Percentiles rank a stretch among this genome's conserved stretches.
Evolutionary conservation across 2,888 invertebrate species (phyloP).

Genomic region (Melinaea marsaeus): DNA sequence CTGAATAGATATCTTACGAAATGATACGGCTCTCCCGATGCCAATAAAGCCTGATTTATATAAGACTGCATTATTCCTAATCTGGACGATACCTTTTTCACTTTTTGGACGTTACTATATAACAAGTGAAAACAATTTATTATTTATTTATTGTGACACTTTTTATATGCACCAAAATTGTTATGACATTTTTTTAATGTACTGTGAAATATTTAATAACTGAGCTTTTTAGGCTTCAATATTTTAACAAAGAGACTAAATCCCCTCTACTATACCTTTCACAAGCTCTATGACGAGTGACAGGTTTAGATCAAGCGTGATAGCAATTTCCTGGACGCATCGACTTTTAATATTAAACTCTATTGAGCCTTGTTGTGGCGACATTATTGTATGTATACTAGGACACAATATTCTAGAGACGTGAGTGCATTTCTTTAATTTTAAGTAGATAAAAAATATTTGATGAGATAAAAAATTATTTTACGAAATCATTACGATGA

Average conservation of each 20-base stretch:
- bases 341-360: constrained; percentile 60
- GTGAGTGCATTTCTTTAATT: neutral
- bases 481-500: neutral
- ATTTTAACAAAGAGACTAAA: constrained; percentile 11
- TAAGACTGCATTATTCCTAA: too few relatives aligned
- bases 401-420: neutral
- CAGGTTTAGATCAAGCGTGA: constrained; percentile 61
- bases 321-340: constrained; percentile 62
- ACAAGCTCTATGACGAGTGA: constrained; percentile 36
- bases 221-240: neutral
- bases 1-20: too few relatives aligned
- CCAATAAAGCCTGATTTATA: too few relatives aligned
- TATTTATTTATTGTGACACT: too few relatives aligned
- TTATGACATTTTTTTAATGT: too few relatives aligned
- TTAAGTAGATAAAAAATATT: neutral
- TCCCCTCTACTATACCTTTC: constrained; percentile 22
- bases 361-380: constrained; percentile 45
- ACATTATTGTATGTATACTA: constrained; percentile 16
- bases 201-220: too few relatives aligned
- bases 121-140: too few relatives aligned
- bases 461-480: too few relatives aligned
- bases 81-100: too few relatives aligned
- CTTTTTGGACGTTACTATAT: too few relatives aligned
- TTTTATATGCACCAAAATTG: neutral
- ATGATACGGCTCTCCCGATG: too few relatives aligned